phyloP scores from a whole-genome alignment of 2,113 vertebrate species.

The Pongo pygmaeus region DNA sequence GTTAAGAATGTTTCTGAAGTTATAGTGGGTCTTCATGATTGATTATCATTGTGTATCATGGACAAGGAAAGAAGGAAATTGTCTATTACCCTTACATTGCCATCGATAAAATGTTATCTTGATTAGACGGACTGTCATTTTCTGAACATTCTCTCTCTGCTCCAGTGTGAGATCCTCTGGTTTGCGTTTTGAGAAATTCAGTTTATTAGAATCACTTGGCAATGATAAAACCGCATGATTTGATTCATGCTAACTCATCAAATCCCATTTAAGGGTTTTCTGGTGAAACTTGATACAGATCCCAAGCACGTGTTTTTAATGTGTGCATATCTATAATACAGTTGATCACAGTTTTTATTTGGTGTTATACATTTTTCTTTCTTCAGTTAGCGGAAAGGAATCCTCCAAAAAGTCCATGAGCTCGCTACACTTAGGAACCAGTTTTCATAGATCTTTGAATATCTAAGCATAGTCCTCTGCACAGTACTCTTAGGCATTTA shows the following conservation, averaged over 20 bases:
- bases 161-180: neutral
- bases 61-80: slow-evolving; percentile 2
- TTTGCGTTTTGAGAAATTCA: slow-evolving; percentile 16
- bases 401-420: neutral
- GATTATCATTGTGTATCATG: neutral
- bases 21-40: neutral
- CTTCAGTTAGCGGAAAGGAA: neutral
- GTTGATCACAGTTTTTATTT: neutral
- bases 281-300: neutral
- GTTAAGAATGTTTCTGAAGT: slow-evolving; percentile 13
- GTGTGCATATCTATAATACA: neutral
- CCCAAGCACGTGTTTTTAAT: neutral
- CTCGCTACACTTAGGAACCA: neutral
- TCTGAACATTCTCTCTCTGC: neutral
- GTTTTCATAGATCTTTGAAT: neutral
- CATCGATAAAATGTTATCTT: neutral
- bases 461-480: neutral
- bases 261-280: neutral
- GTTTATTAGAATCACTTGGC: neutral
- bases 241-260: neutral
- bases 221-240: neutral
- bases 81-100: neutral
- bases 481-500: neutral
- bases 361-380: neutral
- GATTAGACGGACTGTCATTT: slow-evolving; percentile 15